Evolutionary conservation across 2,888 invertebrate genomes (phyloP), one percentile per base, ranked within the genome.

Genomic region (Lasioglossum leucozonium): DNA sequence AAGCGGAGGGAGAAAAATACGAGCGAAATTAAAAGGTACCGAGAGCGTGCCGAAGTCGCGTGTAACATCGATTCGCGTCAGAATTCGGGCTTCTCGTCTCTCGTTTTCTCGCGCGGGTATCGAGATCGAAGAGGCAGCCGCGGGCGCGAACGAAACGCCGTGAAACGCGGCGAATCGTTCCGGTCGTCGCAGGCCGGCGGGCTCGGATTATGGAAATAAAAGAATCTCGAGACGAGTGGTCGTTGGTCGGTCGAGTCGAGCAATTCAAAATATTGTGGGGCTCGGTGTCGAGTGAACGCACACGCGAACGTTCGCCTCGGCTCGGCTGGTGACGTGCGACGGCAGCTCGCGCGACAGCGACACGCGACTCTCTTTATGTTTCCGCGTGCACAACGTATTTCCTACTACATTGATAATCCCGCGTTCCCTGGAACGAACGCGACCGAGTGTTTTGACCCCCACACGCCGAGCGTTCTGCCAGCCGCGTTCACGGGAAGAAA

Each of bases 351-450:
- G 71, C 85, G 79, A 78, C 85, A 62, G 71, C 79, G 86, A 86
- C 86, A 86, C 86, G 86, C 86, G 87, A 86, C 78, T 84, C 83
- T 69, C 83, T 69, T 69, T 84, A 78, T 87, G 76, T 86, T 86
- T 86, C 86, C 87, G 87, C 87, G 86, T 86, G 86, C 76, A 81
- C 84, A 81, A 81, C 80, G 72, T 84, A 87, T 79, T 87, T 86
- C 73, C 86, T 73, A 65, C 77, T 82, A 82, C 77, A 82, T 84
- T 82, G 86, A 87, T 85, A 87, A 87, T 86, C 86, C 76, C 86
- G 77, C 86, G 82, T 79, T 86, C 74, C 47, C 77, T 77, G 77
- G 58, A 77, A 81, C 62, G 74, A 26, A 44, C 65, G 18, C 30
- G 62, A 42, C 62, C 22, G 62, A 74, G 85, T 85, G 81, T 86